Conservation (phyloP, 1,140 invertebrate genomes). For the Atopsyche davidsoni region DNA sequence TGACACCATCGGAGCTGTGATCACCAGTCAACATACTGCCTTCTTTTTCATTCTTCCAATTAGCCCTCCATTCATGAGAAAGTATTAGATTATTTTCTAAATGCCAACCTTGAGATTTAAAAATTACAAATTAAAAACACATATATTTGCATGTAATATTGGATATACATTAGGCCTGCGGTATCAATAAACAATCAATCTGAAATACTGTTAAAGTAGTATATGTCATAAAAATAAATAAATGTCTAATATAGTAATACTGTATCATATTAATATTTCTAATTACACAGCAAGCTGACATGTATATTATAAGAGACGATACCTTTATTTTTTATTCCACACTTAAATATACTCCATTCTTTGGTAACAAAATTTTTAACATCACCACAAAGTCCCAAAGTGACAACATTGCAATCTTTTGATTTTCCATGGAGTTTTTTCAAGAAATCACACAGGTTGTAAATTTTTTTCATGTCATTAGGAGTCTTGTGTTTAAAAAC, state of each 20-base stretch:
- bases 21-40: too few species aligned
- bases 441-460: background rate
- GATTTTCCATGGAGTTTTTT: background rate
- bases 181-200: background rate
- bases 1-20: too few species aligned
- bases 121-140: background rate
- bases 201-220: background rate
- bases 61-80: slow-evolving; percentile 20
- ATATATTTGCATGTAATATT: background rate
- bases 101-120: slow-evolving; percentile 17
- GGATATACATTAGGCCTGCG: background rate
- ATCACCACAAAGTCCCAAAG: slow-evolving; percentile 3
- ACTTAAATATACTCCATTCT: slow-evolving; percentile 33
- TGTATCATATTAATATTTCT: background rate
- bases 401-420: too few species aligned
- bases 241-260: background rate
- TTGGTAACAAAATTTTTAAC: slow-evolving; percentile 11
- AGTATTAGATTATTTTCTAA: slow-evolving; percentile 16
- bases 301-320: too few species aligned
- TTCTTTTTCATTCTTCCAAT: slow-evolving; percentile 9
- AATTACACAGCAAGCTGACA: background rate
- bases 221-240: slow-evolving; percentile 1
- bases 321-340: slow-evolving; percentile 32
- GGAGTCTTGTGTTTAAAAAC: too few species aligned
- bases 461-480: too few species aligned